Base-by-base conservation (phyloP, 2,888 invertebrate genomes). In the Zaprionus lineosus region DNA sequence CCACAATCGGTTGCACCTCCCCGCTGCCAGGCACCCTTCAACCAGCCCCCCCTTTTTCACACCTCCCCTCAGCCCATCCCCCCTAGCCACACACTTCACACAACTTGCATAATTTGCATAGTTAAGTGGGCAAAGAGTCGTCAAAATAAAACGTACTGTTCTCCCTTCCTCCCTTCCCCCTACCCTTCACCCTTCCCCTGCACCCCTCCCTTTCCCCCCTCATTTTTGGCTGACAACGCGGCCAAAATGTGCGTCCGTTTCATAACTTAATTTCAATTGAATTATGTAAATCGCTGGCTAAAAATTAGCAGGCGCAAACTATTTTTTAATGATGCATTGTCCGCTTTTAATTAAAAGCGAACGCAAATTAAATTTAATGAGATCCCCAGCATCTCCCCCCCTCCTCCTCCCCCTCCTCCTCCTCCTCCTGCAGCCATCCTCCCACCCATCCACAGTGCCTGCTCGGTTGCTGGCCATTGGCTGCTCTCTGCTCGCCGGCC, bases 291-390 rank as follows among this genome's bases (percentile, higher is more conserved):
- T 85, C 81, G 73, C 81, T 43, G 46, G 65, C 83, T 83, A 79
- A 79, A 84, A 79, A 79, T 79, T 79, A 85, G 78, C 85, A 85
- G 83, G 84, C 85, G 69, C 68, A 75, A 84, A 85, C 85, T 79
- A 79, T 75, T 79, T 78, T 85, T 83, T 79, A 79, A 79, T 72
- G 83, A 74, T 41, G 79, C 83, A 83, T 75, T 75, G 83, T 72
- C 36, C 60, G 64, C 83, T 48, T 85, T 79, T 79, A 85, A 79
- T 85, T 79, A 85, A 79, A 83, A 79, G 68, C 81, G 40, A 79
- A 76, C 69, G 65, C 59, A 66, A 84, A 83, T 79, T 83, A 83
- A 83, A 83, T 85, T 83, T 75, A 83, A 78, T 83, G 73, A 78
- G 37, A n/a, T 12, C 2, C 24, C 24, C n/a, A 24, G 24, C n/a